These are phyloP conservation scores for Petrolisthes cinctipes DNA, from an alignment of 2,888 invertebrate species.

Conservation along the genomic window DNA sequence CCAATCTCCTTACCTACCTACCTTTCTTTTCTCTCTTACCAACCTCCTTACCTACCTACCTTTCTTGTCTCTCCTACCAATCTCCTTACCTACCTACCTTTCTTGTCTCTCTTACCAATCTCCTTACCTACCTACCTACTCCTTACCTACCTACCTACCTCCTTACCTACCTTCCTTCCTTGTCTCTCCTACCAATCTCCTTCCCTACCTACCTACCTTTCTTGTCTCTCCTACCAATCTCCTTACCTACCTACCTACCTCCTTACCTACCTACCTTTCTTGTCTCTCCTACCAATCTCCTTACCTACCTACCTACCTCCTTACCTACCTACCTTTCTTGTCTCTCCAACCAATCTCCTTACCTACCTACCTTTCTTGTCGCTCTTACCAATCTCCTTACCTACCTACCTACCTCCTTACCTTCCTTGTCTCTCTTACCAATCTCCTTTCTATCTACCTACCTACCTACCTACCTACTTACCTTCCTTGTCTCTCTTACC, in stretches of 20 bases:
- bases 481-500: background rate
- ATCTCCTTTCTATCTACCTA: conserved; percentile 8
- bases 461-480: background rate
- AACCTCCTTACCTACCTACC: background rate
- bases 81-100: background rate
- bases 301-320: background rate
- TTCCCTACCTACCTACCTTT: too few relatives aligned
- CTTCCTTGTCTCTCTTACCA: too few relatives aligned
- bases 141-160: too few relatives aligned
- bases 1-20: background rate
- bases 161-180: too few relatives aligned
- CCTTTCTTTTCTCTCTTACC: background rate
- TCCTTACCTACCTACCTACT: too few relatives aligned
- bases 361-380: conserved; percentile 6
- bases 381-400: background rate
- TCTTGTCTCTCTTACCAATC: background rate
- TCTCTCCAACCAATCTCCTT: background rate
- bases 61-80: background rate
- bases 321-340: background rate
- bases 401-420: background rate
- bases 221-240: too few relatives aligned
- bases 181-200: too few relatives aligned
- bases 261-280: background rate
- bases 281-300: background rate
- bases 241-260: background rate